A percentile compares a stretch with the other conserved stretches of the same genome.
These are phyloP conservation scores for Auanema freiburgensis DNA, from an alignment of 2,888 invertebrate genomes.

Conservation along the genomic window DNA sequence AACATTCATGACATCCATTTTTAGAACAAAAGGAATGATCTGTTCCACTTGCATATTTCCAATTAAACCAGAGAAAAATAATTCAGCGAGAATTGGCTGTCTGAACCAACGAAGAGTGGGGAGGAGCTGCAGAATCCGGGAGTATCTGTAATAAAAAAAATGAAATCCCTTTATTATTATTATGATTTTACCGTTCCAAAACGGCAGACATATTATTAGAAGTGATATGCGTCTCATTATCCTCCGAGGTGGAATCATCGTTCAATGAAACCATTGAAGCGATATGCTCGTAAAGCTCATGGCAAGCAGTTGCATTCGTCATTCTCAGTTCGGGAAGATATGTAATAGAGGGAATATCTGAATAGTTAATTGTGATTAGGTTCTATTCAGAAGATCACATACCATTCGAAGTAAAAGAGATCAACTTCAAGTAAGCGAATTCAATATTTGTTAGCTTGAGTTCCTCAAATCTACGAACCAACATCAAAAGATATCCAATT, in stretches of 20 bases:
- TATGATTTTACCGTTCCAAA: slow-evolving; percentile 32
- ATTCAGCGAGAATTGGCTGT: slow-evolving; percentile 77
- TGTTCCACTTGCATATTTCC: slow-evolving; percentile 92
- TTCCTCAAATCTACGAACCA: slow-evolving; percentile 33
- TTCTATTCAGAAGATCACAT: slow-evolving; percentile 5
- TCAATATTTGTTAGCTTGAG: slow-evolving; percentile 50
- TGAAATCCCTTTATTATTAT: neutral
- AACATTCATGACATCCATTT: slow-evolving; percentile 64
- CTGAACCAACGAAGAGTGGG: slow-evolving; percentile 69
- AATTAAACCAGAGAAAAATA: slow-evolving; percentile 87
- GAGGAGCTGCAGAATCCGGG: slow-evolving; percentile 67
- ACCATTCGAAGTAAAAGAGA: slow-evolving; percentile 61
- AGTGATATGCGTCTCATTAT: slow-evolving; percentile 47
- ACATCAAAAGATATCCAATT: slow-evolving; percentile 30
- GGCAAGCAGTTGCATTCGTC: slow-evolving; percentile 73
- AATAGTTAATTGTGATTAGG: slow-evolving; percentile 1
- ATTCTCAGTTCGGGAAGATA: slow-evolving; percentile 70
- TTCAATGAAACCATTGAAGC: slow-evolving; percentile 29
- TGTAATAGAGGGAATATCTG: slow-evolving; percentile 70
- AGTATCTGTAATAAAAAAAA: slow-evolving; percentile 33
- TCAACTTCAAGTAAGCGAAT: slow-evolving; percentile 62
- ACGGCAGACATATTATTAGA: slow-evolving; percentile 29
- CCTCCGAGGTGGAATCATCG: slow-evolving; percentile 50
- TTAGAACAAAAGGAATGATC: slow-evolving; percentile 87
- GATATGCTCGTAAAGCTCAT: slow-evolving; percentile 68